phyloP scores from a whole-genome alignment of 2,113 vertebrate species.

The Ceuthmochares aereus region DNA sequence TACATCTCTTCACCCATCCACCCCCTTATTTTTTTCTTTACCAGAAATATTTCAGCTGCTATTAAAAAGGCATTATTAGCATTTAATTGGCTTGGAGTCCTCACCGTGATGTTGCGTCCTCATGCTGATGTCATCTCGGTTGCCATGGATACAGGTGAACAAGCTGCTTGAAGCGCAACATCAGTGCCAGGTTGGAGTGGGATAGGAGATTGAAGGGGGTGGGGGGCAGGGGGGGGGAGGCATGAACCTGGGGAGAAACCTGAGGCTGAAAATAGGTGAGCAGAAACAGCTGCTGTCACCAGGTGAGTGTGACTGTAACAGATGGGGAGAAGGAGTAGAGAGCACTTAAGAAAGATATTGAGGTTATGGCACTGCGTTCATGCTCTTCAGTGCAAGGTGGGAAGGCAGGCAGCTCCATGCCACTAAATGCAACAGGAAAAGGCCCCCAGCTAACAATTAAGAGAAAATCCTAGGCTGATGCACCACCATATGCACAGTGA shows the following conservation, averaged over 20 bases:
- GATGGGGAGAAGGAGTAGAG: neutral
- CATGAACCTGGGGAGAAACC: neutral
- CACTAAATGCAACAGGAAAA: neutral
- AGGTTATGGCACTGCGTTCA: neutral
- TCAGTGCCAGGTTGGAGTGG: neutral
- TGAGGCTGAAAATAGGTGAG: neutral
- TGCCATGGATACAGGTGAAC: constrained; percentile 74
- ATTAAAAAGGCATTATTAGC: constrained; percentile 46
- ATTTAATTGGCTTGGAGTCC: constrained; percentile 53
- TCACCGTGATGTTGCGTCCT: constrained; percentile 12
- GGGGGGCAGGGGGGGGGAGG: neutral
- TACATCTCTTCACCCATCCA: neutral
- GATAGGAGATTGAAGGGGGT: neutral
- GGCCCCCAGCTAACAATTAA: neutral
- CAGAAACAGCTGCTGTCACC: neutral
- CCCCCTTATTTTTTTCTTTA: neutral
- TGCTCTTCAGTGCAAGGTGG: neutral
- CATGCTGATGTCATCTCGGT: constrained; percentile 62
- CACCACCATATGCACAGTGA: neutral
- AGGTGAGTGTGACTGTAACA: neutral
- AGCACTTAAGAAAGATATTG: neutral
- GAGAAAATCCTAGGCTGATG: constrained; percentile 2
- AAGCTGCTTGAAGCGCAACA: constrained; percentile 27
- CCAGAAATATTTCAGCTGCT: constrained; percentile 22
- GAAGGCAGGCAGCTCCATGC: constrained; percentile 28